Conservation (phyloP, 2,888 invertebrate genomes). For the Cheilosia vulpina region DNA sequence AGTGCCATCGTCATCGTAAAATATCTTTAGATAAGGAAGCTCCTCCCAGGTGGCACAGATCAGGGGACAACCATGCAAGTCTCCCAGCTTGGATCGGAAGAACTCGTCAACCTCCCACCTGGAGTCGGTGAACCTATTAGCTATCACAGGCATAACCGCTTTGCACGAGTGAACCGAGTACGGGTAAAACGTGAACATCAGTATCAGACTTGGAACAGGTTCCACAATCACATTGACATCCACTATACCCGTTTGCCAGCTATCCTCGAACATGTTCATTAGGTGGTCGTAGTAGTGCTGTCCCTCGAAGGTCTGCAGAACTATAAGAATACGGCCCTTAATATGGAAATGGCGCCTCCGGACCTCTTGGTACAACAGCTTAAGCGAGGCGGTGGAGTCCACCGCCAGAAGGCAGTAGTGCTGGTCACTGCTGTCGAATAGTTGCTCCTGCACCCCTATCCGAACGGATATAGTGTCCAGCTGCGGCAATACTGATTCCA, state of each 20-base stretch:
- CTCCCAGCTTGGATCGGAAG: slow-evolving; percentile 75
- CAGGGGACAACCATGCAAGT: slow-evolving; percentile 79
- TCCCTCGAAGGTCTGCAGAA: slow-evolving; percentile 70
- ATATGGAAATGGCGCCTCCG: slow-evolving; percentile 68
- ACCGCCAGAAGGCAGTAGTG: slow-evolving; percentile 76
- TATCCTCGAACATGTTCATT: slow-evolving; percentile 65
- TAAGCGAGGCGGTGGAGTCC: slow-evolving; percentile 74
- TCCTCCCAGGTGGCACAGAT: slow-evolving; percentile 80
- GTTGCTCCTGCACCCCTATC: slow-evolving; percentile 59
- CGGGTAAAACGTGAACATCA: slow-evolving; percentile 79
- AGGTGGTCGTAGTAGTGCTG: slow-evolving; percentile 76
- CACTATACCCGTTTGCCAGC: slow-evolving; percentile 70
- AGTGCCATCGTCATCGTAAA: not conserved
- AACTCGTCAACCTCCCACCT: slow-evolving; percentile 76
- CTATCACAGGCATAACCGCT: slow-evolving; percentile 73
- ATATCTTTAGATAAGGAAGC: slow-evolving; percentile 78
- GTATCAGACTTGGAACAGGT: slow-evolving; percentile 69
- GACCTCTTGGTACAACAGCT: slow-evolving; percentile 40
- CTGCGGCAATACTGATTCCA: slow-evolving; percentile 55
- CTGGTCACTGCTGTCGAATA: slow-evolving; percentile 69
- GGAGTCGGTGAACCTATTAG: slow-evolving; percentile 76
- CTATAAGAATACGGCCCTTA: slow-evolving; percentile 74
- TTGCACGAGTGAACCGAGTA: slow-evolving; percentile 76
- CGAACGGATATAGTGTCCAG: slow-evolving; percentile 64
- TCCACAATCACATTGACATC: slow-evolving; percentile 76